phyloP scores from a whole-genome alignment of 2,113 vertebrate genomes.

The Sprattus sprattus region DNA sequence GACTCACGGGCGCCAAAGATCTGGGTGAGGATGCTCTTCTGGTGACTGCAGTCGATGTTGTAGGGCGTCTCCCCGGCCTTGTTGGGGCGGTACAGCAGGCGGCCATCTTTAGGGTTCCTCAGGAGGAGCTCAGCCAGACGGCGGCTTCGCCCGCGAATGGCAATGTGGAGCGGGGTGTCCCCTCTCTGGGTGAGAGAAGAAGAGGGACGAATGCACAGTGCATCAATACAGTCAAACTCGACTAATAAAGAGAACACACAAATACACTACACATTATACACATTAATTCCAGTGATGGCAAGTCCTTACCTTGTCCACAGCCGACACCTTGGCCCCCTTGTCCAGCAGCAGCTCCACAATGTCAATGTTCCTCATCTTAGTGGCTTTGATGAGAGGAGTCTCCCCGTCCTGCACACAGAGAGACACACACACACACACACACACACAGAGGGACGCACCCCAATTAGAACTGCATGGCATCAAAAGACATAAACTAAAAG shows the following conservation, averaged over 20 bases:
- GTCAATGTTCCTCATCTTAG: slow-evolving; percentile 97
- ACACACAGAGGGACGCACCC: too few species aligned
- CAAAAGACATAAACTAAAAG: too few species aligned
- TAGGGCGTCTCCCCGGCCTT: slow-evolving; percentile 88
- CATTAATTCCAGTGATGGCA: not conserved
- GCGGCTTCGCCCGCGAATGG: slow-evolving; percentile 85
- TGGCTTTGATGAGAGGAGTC: slow-evolving; percentile 94
- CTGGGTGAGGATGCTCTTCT: slow-evolving; percentile 89
- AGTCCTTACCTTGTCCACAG: slow-evolving; percentile 85
- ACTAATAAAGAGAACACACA: not conserved
- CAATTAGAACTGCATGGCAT: too few species aligned
- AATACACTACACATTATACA: not conserved
- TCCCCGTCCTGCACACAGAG: slow-evolving; percentile 82
- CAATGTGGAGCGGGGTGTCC: slow-evolving; percentile 86
- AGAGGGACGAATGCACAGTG: not conserved
- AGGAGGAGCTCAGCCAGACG: slow-evolving; percentile 84
- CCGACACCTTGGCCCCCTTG: slow-evolving; percentile 95
- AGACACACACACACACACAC: not conserved
- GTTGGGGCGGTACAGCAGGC: slow-evolving; percentile 85
- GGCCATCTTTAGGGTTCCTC: slow-evolving; percentile 86
- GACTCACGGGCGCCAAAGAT: slow-evolving; percentile 87
- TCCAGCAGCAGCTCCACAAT: slow-evolving; percentile 95
- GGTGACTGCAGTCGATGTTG: slow-evolving; percentile 88
- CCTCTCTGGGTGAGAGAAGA: slow-evolving; percentile 72
- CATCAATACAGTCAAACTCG: not conserved